Evolutionary conservation across 2,113 vertebrate species (phyloP), one percentile per base, ranked within the genome.

Genomic region (Psittacula cyanocephala): DNA sequence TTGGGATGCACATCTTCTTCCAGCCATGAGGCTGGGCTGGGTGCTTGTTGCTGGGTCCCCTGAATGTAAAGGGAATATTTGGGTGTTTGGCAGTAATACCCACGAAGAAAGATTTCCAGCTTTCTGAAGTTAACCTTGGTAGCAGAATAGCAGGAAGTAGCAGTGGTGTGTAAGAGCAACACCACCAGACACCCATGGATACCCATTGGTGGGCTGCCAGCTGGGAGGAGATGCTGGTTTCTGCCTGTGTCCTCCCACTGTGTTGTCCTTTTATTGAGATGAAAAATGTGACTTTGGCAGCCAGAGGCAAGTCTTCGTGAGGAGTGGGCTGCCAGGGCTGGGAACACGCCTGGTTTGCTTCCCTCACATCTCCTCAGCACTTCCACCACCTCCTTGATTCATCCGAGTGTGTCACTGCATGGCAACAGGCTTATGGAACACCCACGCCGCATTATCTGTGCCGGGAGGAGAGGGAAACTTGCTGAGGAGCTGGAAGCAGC

Each of bases 321-420:
- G 75, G 75, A 91, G 94, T n/a, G 29, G 74, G 92, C 55, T 29
- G 33, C 17, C 20, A 17, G 82, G 67, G 37, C 68, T 13, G 64
- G 68, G 53, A 92, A 81, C 55, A 27, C 0, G 31, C 69, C 68
- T 50, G 64, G 2, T 74, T 83, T 53, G 47, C 78, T 96, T 85
- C 81, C 59, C 91, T 83, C 83, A 31, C 87, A 11, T 72, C 86
- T 68, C 57, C 70, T 67, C 75, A 53, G 68, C 2, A 0, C 44
- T 91, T 88, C 88, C 88, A 88, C 35, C 85, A 46, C 72, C 80
- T 57, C 63, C 60, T 49, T 24, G 83, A 68, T 78, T 63, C 80
- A 74, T 75, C 17, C 0, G 2, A 77, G 68, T 10, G 53, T 90
- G 92, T 92, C 92, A 62, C 44, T 13, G 81, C 86, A 37, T 43